A percentile compares a stretch with the other conserved stretches of the same genome.
Evolutionary conservation across 2,888 invertebrate species (phyloP).

Genomic region (Panorpa germanica): DNA sequence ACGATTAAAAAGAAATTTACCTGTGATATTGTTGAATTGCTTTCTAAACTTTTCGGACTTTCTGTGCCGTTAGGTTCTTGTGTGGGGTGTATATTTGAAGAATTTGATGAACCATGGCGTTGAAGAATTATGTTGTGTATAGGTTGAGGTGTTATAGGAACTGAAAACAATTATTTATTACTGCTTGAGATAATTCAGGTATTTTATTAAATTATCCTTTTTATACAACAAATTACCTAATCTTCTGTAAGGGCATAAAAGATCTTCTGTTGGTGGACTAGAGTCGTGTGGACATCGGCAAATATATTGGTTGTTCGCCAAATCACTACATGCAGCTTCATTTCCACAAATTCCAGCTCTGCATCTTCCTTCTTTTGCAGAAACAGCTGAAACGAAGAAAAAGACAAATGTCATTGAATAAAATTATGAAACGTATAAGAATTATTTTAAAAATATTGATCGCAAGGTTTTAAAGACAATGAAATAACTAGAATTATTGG

Average conservation of each 20-base stretch:
- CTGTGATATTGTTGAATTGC: no score
- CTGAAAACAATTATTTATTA: slow-evolving; percentile 20
- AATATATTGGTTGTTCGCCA: slow-evolving; percentile 31
- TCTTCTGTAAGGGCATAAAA: slow-evolving; percentile 36
- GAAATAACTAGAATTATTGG: no score
- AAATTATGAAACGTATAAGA: no score
- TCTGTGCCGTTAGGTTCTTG: no score
- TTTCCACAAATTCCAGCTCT: slow-evolving; percentile 33
- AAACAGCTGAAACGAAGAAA: no score
- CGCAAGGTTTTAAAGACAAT: no score
- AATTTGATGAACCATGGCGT: slow-evolving; percentile 20
- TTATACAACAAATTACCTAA: slow-evolving; percentile 27
- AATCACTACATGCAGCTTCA: slow-evolving; percentile 40
- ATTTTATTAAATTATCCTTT: slow-evolving; percentile 6
- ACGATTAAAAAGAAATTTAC: no score
- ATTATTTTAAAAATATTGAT: no score
- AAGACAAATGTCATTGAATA: no score
- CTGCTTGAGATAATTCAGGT: slow-evolving; percentile 1
- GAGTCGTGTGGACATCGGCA: slow-evolving; percentile 49
- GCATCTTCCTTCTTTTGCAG: no score
- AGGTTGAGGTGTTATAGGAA: slow-evolving; percentile 34
- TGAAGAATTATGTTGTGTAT: slow-evolving; percentile 41
- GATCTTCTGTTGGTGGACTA: slow-evolving; percentile 36
- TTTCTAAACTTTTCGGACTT: no score
- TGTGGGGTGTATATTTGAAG: no score